Percentiles rank a stretch among this genome's conserved stretches.
phyloP scores from a whole-genome alignment of 2,797 vertebrate species.

The Coracias cyanogaster region DNA sequence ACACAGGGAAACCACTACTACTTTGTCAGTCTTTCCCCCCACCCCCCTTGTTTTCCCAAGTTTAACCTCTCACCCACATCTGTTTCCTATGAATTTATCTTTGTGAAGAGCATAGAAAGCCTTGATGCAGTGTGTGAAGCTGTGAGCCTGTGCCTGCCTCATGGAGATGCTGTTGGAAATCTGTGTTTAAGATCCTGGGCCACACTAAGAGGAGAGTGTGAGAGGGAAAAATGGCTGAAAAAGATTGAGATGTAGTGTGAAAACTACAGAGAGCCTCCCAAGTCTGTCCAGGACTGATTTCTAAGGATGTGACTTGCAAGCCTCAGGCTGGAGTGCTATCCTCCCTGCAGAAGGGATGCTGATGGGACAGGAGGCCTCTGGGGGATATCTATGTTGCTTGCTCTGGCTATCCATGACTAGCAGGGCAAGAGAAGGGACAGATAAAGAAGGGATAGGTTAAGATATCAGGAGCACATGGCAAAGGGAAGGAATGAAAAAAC shows the following conservation, averaged over 20 bases:
- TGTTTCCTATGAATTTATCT: constrained; percentile 56
- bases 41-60: constrained; percentile 11
- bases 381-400: neutral
- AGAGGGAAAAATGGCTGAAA: neutral
- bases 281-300: neutral
- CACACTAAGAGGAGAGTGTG: neutral
- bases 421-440: neutral
- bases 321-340: neutral
- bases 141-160: neutral
- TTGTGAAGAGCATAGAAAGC: neutral
- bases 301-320: neutral
- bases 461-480: neutral
- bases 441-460: neutral
- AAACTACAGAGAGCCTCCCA: neutral
- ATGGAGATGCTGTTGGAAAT: neutral
- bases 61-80: constrained; percentile 76
- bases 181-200: neutral
- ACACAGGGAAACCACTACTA: constrained; percentile 41
- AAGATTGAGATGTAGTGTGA: neutral
- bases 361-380: neutral
- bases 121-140: neutral
- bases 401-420: neutral
- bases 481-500: neutral
- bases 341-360: neutral
- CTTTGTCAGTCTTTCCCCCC: neutral